A percentile compares a stretch with the other conserved stretches of the same genome.
Evolutionary conservation across 2,888 invertebrate genomes (phyloP).

Genomic region (Synergus umbraculus): DNA sequence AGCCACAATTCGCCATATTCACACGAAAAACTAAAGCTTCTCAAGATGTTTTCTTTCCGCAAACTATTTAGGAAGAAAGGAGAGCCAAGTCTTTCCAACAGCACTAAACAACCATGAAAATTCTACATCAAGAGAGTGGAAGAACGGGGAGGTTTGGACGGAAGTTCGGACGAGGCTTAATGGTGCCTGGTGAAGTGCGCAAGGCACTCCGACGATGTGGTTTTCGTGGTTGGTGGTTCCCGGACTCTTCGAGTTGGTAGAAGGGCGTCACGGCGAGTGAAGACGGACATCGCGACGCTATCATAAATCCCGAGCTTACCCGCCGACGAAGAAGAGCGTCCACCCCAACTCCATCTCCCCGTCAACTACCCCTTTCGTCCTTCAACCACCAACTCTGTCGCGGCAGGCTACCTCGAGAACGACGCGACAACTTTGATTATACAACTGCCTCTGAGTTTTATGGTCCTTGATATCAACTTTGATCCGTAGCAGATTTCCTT

Average conservation of each 20-base stretch:
- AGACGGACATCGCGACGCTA: constrained; percentile 77
- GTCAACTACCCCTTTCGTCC: constrained; percentile 52
- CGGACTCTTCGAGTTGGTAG: constrained; percentile 64
- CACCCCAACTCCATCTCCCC: constrained; percentile 50
- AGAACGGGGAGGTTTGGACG: constrained; percentile 14
- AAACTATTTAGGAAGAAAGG: neutral
- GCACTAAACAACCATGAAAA: constrained; percentile 15
- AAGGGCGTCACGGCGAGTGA: constrained; percentile 77
- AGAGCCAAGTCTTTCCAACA: neutral
- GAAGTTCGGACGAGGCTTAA: constrained; percentile 35
- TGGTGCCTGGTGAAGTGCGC: constrained; percentile 48
- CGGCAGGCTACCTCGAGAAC: constrained; percentile 72
- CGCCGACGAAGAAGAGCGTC: constrained; percentile 72
- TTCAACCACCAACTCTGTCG: constrained; percentile 63
- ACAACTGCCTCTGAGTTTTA: constrained; percentile 48
- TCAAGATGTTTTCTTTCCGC: neutral
- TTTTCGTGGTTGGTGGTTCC: constrained; percentile 60
- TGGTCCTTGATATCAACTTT: neutral
- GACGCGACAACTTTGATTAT: constrained; percentile 74
- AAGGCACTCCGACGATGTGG: constrained; percentile 52
- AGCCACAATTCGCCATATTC: neutral
- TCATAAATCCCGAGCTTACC: constrained; percentile 76
- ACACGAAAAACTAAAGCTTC: neutral
- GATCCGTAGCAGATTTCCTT: constrained; percentile 1
- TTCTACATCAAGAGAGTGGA: neutral